Percentiles rank a stretch among this genome's conserved stretches.
Conservation (phyloP, 2,797 vertebrate species). For the Halcyon smyrnensis region DNA sequence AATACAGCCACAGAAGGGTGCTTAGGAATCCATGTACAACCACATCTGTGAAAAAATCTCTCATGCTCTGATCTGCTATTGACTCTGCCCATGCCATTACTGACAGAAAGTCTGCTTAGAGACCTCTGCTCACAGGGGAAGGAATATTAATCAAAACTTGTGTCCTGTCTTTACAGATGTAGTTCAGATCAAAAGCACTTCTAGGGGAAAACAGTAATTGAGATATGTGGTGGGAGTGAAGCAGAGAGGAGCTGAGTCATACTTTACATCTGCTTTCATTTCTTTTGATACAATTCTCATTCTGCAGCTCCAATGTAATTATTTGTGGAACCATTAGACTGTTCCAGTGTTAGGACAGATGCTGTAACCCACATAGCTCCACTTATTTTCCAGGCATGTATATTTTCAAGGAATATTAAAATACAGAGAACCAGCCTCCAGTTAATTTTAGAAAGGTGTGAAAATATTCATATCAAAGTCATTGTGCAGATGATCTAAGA, state of each 20-base stretch:
- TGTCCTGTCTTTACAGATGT: neutral
- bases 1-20: neutral
- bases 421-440: neutral
- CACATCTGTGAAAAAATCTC: neutral
- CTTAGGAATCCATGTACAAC: neutral
- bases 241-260: neutral
- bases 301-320: neutral
- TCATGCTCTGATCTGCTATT: neutral
- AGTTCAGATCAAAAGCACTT: slow-evolving; percentile 9
- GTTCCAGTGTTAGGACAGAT: neutral
- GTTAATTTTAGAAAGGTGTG: neutral
- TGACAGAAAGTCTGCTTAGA: neutral
- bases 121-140: neutral
- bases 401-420: neutral
- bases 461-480: neutral
- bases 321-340: neutral
- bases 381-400: neutral
- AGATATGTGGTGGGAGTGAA: neutral
- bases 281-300: neutral
- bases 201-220: neutral
- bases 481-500: neutral
- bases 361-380: neutral
- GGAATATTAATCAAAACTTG: neutral
- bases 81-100: neutral
- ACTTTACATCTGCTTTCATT: slow-evolving; percentile 20